Conservation (phyloP, 2,113 vertebrate species). For the Etheostoma cragini region DNA sequence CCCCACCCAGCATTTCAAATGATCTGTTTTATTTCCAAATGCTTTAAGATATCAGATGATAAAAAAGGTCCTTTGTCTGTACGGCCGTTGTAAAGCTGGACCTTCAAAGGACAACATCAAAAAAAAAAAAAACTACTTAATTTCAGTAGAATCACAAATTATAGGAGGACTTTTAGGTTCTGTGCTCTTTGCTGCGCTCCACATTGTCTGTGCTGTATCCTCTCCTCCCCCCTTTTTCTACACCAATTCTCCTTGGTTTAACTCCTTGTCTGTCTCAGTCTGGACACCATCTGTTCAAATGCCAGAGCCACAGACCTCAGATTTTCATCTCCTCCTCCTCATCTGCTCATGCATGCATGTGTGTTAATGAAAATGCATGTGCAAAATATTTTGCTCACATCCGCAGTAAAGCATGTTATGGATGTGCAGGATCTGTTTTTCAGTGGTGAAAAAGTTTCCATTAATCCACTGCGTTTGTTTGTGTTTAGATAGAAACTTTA, state of each 20-base stretch:
- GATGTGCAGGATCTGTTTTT: neutral
- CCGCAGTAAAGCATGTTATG: neutral
- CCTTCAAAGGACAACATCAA: too few relatives aligned
- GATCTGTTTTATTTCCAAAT: neutral
- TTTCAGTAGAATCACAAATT: conserved; percentile 3
- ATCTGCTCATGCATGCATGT: conserved; percentile 44
- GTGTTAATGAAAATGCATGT: neutral
- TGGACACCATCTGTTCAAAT: conserved; percentile 78
- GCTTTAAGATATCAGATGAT: neutral
- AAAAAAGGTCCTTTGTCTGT: neutral
- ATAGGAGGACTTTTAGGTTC: neutral
- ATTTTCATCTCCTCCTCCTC: conserved; percentile 62
- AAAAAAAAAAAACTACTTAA: neutral
- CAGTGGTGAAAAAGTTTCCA: neutral
- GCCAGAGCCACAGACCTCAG: conserved; percentile 57
- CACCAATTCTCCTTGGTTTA: conserved; percentile 56
- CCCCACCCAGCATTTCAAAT: neutral
- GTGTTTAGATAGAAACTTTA: neutral
- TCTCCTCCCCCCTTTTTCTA: conserved; percentile 17
- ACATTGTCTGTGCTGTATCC: conserved; percentile 27
- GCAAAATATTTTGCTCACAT: neutral
- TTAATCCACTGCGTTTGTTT: neutral
- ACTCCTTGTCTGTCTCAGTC: conserved; percentile 58
- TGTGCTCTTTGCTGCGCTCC: neutral
- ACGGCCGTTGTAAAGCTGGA: neutral